Evolutionary conservation across 1,140 invertebrate species (phyloP).

Genomic region (Harpegnathos saltator): DNA sequence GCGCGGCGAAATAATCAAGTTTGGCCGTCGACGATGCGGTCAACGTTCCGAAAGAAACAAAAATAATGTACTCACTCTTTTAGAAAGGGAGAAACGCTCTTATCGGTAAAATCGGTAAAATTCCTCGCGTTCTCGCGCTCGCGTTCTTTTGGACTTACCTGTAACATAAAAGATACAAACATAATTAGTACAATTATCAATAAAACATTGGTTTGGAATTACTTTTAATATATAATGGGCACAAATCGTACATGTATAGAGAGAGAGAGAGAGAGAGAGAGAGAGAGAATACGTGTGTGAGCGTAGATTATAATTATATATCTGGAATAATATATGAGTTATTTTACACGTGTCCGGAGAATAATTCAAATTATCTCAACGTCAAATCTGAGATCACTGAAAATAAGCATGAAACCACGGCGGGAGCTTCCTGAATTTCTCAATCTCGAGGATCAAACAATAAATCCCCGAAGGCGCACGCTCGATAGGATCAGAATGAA

Average conservation of each 20-base stretch:
- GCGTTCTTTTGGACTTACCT: conserved; percentile 42
- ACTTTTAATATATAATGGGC: neutral
- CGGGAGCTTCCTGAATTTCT: neutral
- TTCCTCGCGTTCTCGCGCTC: neutral
- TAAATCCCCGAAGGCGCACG: neutral
- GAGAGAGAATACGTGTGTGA: too few species aligned
- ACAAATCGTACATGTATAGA: neutral
- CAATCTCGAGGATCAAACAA: neutral
- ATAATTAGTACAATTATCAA: conserved; percentile 28
- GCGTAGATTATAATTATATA: too few species aligned
- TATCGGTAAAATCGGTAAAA: neutral
- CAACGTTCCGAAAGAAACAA: conserved; percentile 1
- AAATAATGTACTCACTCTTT: conserved; percentile 27
- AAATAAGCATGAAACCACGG: too few species aligned
- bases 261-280: too few species aligned
- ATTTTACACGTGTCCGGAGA: too few species aligned
- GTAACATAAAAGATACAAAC: conserved; percentile 35
- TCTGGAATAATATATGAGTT: too few species aligned
- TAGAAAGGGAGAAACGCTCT: neutral
- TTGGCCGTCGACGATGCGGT: neutral
- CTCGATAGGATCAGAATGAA: neutral
- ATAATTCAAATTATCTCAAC: too few species aligned
- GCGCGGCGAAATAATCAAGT: conserved; percentile 30
- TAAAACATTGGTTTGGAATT: neutral
- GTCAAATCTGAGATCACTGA: too few species aligned